Base-by-base conservation (phyloP, 2,113 vertebrate species). In the Phalacrocorax aristotelis region DNA sequence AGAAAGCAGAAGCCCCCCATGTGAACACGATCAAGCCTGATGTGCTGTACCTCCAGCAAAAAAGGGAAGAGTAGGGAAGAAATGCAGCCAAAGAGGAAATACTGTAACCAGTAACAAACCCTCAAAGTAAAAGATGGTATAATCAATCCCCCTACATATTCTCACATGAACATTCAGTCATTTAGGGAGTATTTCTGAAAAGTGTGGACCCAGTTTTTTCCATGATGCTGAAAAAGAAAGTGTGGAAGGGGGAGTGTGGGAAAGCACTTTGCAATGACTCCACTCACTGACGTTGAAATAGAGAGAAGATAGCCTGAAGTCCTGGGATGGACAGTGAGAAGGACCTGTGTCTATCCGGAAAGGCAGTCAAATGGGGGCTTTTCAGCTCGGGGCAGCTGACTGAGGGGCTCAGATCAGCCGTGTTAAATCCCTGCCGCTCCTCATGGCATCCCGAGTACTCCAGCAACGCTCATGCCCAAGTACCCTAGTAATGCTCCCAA, bases 361-460 rank as follows among this genome's bases (percentile, higher is more conserved):
- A 65, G 66, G 83, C 55, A 65, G 15, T 5, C 69, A n/a, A 1
- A 32, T 23, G 15, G 12, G n/a, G 58, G 68, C 22, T 87, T 22
- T 42, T 80, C 57, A 15, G 27, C 40, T 25, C 2, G 0, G 62
- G 40, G 52, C 61, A 75, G 64, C 83, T 22, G 58, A 6, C 15
- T 20, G 64, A 60, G 72, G 66, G 34, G 26, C 38, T 84, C 70
- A 55, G 19, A 7, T 6, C 70, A 86, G 66, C 4, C 3, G 2
- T 30, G 42, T 22, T 57, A 83, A 65, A 74, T 27, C 55, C 51
- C 36, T 26, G 27, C 68, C 70, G 44, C 69, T 92, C 64, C 60
- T 55, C 48, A 1, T 0, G 3, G 36, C 55, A 76, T 3, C 49
- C 49, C 1, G 0, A 46, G 26, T 6, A 32, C 13, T 48, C 34